Evolutionary conservation across 2,888 invertebrate species (phyloP).

Genomic region (Crioceris asparagi): DNA sequence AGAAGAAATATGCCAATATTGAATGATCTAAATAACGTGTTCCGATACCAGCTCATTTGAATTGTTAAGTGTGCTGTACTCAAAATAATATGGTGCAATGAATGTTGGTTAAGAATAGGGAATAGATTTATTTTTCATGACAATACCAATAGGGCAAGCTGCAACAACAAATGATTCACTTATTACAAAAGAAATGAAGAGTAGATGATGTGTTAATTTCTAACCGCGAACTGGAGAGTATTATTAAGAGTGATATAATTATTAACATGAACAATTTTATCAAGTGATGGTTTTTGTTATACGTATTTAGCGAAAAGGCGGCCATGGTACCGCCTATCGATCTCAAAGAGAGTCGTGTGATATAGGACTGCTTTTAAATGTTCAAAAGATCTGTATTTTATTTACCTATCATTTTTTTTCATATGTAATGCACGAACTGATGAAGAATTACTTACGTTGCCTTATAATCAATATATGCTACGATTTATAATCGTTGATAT

Average conservation of each 20-base stretch:
- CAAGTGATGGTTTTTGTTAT: slow-evolving; percentile 26
- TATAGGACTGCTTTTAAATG: slow-evolving; percentile 39
- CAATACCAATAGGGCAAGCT: slow-evolving; percentile 31
- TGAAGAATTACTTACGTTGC: slow-evolving; percentile 11
- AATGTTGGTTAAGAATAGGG: slow-evolving; percentile 18
- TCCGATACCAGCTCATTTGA: too few species aligned
- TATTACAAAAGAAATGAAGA: too few species aligned
- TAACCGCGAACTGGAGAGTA: slow-evolving; percentile 22
- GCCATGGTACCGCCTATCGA: slow-evolving; percentile 27
- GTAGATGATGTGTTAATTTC: slow-evolving; percentile 22
- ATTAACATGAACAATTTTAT: slow-evolving; percentile 29
- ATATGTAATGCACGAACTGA: slow-evolving; percentile 29
- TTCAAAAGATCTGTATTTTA: slow-evolving; percentile 38
- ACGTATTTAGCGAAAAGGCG: slow-evolving; percentile 15
- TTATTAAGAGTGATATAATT: slow-evolving; percentile 32
- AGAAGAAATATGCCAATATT: too few species aligned
- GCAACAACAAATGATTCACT: slow-evolving; percentile 22
- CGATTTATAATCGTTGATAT: too few species aligned
- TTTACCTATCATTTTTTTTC: slow-evolving; percentile 23
- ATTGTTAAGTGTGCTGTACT: slow-evolving; percentile 18
- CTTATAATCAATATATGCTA: neutral
- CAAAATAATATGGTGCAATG: slow-evolving; percentile 16
- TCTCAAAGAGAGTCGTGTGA: slow-evolving; percentile 38
- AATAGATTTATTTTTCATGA: slow-evolving; percentile 28
- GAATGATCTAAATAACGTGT: too few species aligned